phyloP scores from a whole-genome alignment of 2,797 vertebrate species.

The Catostomus latipinnis region DNA sequence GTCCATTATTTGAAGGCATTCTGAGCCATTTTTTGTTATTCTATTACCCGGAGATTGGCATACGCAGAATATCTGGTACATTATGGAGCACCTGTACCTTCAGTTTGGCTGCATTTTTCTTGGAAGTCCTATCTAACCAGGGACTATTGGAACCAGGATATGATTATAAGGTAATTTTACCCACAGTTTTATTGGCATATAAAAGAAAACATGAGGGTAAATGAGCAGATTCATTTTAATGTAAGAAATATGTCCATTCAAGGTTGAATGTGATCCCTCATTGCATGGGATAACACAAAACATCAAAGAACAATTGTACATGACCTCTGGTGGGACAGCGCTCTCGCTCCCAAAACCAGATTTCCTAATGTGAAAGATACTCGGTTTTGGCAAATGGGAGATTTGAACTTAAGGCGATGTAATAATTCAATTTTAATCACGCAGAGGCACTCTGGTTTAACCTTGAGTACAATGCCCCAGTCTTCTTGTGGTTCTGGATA shows the following conservation, averaged over 20 bases:
- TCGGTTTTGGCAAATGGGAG: slow-evolving; percentile 38
- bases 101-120: slow-evolving; percentile 12
- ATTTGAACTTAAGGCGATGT: slow-evolving; percentile 32
- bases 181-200: slow-evolving; percentile 22
- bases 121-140: slow-evolving; percentile 20
- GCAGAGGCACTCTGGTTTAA: slow-evolving; percentile 47
- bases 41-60: slow-evolving; percentile 58
- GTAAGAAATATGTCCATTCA: slow-evolving; percentile 19
- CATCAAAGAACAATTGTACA: slow-evolving; percentile 4
- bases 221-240: slow-evolving; percentile 32
- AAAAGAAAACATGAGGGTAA: slow-evolving; percentile 17
- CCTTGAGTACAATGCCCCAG: slow-evolving; percentile 48
- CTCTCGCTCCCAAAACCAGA: slow-evolving; percentile 21
- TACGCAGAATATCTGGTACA: slow-evolving; percentile 34
- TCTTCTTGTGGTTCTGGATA: slow-evolving; percentile 52
- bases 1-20: slow-evolving; percentile 68
- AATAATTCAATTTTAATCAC: slow-evolving; percentile 49
- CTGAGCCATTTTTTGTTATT: slow-evolving; percentile 42
- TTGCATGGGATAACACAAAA: slow-evolving; percentile 1
- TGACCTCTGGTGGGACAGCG: slow-evolving; percentile 21
- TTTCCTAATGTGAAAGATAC: slow-evolving; percentile 22
- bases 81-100: slow-evolving; percentile 31
- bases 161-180: slow-evolving; percentile 21
- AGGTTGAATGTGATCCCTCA: neutral
- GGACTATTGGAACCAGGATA: slow-evolving; percentile 9